A percentile compares a stretch with the other conserved stretches of the same genome.
phyloP scores from a whole-genome alignment of 1,140 invertebrate species.

The Listronotus bonariensis region DNA sequence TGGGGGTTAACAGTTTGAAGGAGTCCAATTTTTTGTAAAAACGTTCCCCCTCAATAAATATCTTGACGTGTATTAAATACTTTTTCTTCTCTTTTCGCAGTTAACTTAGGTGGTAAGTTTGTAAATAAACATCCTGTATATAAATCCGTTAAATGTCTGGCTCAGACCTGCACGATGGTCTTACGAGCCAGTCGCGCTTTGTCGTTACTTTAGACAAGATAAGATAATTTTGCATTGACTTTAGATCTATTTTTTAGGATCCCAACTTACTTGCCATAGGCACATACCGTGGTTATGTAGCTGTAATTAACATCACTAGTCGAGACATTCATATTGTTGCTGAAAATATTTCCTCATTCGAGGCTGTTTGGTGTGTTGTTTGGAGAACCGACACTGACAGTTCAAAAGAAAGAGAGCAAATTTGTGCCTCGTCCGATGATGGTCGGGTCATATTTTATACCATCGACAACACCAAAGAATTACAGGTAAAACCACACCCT shows the following conservation, averaged over 20 bases:
- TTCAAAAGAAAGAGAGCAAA: conserved; percentile 44
- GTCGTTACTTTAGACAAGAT: too few relatives aligned
- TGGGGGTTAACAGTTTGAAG: too few relatives aligned
- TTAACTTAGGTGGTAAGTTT: too few relatives aligned
- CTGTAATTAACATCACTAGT: conserved; percentile 71
- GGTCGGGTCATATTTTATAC: conserved; percentile 58
- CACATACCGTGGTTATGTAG: conserved; percentile 76
- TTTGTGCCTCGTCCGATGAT: conserved; percentile 52
- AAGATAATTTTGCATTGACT: too few relatives aligned
- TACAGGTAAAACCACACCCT: conserved; percentile 33
- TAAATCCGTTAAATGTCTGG: too few relatives aligned
- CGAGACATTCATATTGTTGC: conserved; percentile 60
- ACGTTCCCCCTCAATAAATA: too few relatives aligned
- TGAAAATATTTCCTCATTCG: conserved; percentile 58
- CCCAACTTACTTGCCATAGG: conserved; percentile 79
- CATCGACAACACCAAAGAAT: conserved; percentile 24
- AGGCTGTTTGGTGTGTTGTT: conserved; percentile 68
- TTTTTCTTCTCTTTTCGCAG: too few relatives aligned
- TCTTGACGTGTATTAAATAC: too few relatives aligned
- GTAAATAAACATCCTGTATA: too few relatives aligned
- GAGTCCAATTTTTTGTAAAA: too few relatives aligned
- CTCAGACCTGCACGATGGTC: too few relatives aligned
- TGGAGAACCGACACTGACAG: conserved; percentile 61
- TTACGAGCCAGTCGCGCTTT: too few relatives aligned
- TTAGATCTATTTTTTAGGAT: conserved; percentile 35